Conservation (phyloP, 2,888 invertebrate species). For the Rapana venosa region DNA sequence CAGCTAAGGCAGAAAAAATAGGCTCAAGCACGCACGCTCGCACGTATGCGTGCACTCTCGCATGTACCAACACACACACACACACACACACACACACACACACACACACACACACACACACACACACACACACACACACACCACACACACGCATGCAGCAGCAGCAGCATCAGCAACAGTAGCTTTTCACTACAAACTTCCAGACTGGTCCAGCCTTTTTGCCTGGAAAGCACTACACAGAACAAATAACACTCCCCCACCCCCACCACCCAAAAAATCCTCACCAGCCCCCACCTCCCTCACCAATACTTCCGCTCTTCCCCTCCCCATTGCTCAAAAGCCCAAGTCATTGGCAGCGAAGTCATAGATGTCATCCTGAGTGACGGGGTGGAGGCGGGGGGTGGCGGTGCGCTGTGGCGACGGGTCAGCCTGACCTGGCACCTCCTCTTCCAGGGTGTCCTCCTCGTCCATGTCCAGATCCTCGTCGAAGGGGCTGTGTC, state of each 20-base stretch:
- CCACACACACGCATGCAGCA: no score
- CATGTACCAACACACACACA: no score
- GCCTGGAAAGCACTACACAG: no score
- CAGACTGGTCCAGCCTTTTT: no score
- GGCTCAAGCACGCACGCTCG: no score
- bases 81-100: no score
- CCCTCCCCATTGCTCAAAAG: conserved; percentile 48
- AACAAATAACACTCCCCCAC: not conserved
- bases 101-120: no score
- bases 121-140: no score
- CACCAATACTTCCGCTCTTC: not conserved
- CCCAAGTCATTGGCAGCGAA: conserved; percentile 60
- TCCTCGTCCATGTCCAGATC: conserved; percentile 76
- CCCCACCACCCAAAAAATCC: not conserved
- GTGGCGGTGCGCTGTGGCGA: conserved; percentile 49
- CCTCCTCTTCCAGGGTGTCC: conserved; percentile 54
- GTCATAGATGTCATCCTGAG: conserved; percentile 70
- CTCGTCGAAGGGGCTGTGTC: conserved; percentile 74
- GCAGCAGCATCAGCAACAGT: no score
- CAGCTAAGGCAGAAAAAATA: no score
- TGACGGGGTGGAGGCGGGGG: conserved; percentile 48
- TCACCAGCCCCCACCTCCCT: not conserved
- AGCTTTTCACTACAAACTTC: no score
- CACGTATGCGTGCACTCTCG: no score
- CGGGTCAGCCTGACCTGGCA: conserved; percentile 54